phyloP scores from a whole-genome alignment of 2,888 invertebrate genomes.

The Limnephilus marmoratus region DNA sequence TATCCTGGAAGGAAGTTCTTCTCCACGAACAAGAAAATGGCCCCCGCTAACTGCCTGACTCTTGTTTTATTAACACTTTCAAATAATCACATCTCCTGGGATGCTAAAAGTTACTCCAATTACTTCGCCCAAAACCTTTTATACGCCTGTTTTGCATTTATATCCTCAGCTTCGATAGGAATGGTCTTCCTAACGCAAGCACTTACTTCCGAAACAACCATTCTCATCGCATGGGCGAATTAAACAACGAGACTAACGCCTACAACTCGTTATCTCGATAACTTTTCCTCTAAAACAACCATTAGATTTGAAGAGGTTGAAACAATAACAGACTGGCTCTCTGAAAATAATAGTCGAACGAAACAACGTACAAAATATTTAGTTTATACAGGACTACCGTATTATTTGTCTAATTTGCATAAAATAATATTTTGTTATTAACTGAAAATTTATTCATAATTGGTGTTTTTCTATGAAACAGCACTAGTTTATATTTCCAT shows the following conservation, averaged over 20 bases:
- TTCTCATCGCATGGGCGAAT: constrained; percentile 25
- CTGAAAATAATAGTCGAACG: not conserved
- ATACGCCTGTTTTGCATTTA: constrained; percentile 37
- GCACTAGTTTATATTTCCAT: no score
- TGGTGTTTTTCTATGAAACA: no score
- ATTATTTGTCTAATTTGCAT: not conserved
- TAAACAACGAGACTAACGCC: constrained; percentile 6
- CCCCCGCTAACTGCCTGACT: constrained; percentile 1
- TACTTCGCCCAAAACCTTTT: constrained; percentile 20
- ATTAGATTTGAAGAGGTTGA: not conserved
- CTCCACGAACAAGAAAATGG: not conserved
- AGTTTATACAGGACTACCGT: not conserved
- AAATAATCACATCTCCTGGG: constrained; percentile 36
- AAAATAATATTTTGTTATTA: no score
- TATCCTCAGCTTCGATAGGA: not conserved
- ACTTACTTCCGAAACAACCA: constrained; percentile 10
- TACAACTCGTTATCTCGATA: constrained; percentile 2
- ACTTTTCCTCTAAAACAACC: not conserved
- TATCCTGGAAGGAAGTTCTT: not conserved
- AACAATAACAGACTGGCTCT: not conserved
- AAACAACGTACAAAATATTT: not conserved
- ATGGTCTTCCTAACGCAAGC: not conserved
- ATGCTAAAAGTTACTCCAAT: constrained; percentile 20
- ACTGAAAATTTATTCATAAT: no score
- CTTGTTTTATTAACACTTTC: constrained; percentile 44